These are phyloP conservation scores for Tetrax tetrax DNA, from an alignment of 2,113 vertebrate species.

Conservation along the genomic window DNA sequence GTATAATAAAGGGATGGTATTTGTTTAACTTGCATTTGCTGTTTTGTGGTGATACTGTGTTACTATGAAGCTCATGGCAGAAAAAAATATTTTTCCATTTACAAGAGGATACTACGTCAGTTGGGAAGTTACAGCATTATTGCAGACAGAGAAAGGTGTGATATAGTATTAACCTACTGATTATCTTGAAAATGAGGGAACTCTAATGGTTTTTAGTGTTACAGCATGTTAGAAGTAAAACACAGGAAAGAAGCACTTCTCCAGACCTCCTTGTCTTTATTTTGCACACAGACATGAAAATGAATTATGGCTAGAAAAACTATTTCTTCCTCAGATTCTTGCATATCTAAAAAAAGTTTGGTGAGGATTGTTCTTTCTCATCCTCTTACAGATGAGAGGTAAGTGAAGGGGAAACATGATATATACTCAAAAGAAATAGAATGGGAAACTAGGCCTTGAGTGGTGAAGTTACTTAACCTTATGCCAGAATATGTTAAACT, in stretches of 20 bases:
- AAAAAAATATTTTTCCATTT: neutral
- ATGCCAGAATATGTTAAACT: neutral
- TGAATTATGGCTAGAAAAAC: neutral
- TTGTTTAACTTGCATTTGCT: neutral
- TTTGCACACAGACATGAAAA: neutral
- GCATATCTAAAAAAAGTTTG: neutral
- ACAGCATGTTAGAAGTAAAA: neutral
- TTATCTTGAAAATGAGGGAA: neutral
- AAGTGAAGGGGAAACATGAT: neutral
- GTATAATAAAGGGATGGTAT: neutral
- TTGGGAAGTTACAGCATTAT: neutral
- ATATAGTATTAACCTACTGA: neutral
- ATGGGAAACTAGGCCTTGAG: neutral
- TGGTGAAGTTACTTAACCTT: neutral
- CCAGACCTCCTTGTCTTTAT: neutral
- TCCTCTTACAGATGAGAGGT: neutral
- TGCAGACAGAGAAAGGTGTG: neutral
- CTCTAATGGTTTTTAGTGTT: neutral
- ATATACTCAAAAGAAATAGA: neutral
- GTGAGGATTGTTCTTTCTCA: neutral
- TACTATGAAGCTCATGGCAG: neutral
- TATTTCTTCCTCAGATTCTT: neutral
- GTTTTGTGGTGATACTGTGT: neutral
- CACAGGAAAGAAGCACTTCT: neutral
- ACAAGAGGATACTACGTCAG: neutral